Base-by-base conservation (phyloP, 2,888 invertebrate genomes). In the Trichopria drosophilae region DNA sequence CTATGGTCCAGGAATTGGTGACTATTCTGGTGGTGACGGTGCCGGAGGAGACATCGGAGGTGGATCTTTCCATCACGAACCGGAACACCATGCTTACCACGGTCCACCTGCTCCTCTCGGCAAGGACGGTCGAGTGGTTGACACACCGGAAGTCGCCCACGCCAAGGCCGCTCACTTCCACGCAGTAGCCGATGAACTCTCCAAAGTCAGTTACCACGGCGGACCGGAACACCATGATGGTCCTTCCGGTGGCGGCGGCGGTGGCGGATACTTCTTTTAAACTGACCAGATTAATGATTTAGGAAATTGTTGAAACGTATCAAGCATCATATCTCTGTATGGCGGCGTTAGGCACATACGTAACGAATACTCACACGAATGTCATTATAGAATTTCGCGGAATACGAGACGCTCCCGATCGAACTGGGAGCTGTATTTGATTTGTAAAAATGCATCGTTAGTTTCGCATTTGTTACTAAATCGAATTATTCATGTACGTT, bases 101-200 rank as follows among this genome's bases (percentile, higher is more conserved):
- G 70, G 70, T 6, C 68, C 68, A 1, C 66, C 66, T 5, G 69
- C 68, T 0, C 68, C 69, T 3, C 54, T 70, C 9, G 69, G 59
- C 1, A 67, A 69, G 40, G 70, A 67, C 13, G 68, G 69, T 0
- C 60, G 64, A 10, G 68, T 69, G 6, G 53, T 67, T 36, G 73
- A 73, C 53, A 73, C 72, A 1, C 68, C 69, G 71, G 74, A 73
- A 59, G 70, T 73, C 18, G 67, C 68, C 16, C 68, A 71, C 51
- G 72, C 72, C 32, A 73, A 73, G 52, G 69, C 67, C 12, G 65
- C 66, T 4, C 72, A 71, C 47, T 54, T 70, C 47, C 64, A 63
- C 23, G 67, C 69, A 6, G 64, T 64, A 47, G 64, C 64, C 31
- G 68, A 62, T 12, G 68, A 66, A 48, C 41, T 63, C 2, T 51